phyloP scores from a whole-genome alignment of 2,888 invertebrate genomes.

The Silvanus unidentatus region DNA sequence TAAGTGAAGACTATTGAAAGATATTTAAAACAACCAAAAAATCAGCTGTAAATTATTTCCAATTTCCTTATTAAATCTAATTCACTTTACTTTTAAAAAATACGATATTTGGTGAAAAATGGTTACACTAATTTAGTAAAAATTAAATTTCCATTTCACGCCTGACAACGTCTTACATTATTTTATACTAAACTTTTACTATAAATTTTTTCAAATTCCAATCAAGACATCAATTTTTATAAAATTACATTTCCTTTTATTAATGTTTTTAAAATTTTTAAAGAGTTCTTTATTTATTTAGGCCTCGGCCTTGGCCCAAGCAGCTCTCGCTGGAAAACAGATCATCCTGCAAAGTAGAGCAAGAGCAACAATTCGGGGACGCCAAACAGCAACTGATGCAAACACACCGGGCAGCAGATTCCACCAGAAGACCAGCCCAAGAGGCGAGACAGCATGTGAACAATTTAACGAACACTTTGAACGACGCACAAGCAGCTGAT shows the following conservation, averaged over 20 bases:
- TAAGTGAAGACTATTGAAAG: slow-evolving; percentile 1
- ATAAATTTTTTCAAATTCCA: too few species aligned
- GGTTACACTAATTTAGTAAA: too few species aligned
- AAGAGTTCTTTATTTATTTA: slow-evolving; percentile 37
- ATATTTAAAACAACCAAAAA: slow-evolving; percentile 14
- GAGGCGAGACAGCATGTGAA: slow-evolving; percentile 62
- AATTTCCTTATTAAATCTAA: slow-evolving; percentile 8
- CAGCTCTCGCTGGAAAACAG: slow-evolving; percentile 61
- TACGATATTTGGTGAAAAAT: too few species aligned
- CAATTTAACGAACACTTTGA: slow-evolving; percentile 67
- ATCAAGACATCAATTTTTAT: too few species aligned
- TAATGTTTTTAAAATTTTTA: too few species aligned
- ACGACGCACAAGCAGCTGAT: slow-evolving; percentile 67
- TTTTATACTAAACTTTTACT: too few species aligned
- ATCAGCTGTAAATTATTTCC: too few species aligned
- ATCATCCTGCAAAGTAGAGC: slow-evolving; percentile 46
- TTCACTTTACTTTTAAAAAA: too few species aligned
- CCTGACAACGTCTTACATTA: too few species aligned
- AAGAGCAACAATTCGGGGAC: slow-evolving; percentile 72
- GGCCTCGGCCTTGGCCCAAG: slow-evolving; percentile 62
- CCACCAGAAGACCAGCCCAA: slow-evolving; percentile 64
- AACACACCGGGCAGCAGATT: slow-evolving; percentile 64
- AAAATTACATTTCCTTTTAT: too few species aligned
- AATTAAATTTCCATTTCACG: too few species aligned
- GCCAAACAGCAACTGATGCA: slow-evolving; percentile 68